phyloP scores from a whole-genome alignment of 2,888 invertebrate genomes.

The Sussaba pulchella region DNA sequence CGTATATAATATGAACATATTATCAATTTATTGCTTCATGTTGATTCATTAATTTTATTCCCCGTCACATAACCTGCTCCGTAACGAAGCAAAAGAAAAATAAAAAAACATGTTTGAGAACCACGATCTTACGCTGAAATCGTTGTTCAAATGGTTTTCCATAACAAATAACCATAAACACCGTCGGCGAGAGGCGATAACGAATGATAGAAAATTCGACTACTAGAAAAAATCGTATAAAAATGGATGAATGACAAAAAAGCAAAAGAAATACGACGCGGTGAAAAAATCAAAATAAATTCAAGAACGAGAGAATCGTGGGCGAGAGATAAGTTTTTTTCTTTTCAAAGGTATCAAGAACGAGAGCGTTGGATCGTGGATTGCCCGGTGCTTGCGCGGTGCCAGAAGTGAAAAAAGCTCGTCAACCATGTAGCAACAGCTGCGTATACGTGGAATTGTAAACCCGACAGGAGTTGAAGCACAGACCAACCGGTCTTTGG shows the following conservation, averaged over 20 bases:
- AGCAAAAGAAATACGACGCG: background rate
- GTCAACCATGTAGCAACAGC: constrained; percentile 11
- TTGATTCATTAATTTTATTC: no score
- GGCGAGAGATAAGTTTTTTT: constrained; percentile 1
- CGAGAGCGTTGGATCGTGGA: background rate
- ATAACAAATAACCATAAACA: no score
- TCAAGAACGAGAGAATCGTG: background rate
- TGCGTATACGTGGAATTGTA: background rate
- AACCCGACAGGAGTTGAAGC: background rate
- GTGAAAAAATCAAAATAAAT: background rate
- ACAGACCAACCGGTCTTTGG: background rate
- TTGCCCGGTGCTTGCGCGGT: background rate
- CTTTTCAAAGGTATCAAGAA: background rate
- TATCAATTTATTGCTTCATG: no score
- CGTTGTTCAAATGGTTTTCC: no score
- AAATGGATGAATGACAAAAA: constrained; percentile 5
- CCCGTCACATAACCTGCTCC: no score
- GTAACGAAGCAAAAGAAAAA: no score
- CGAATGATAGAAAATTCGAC: no score
- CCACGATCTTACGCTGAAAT: no score
- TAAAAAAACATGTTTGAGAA: no score
- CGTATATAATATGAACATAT: no score
- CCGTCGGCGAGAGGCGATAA: no score
- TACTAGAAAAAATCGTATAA: no score
- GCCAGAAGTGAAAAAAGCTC: constrained; percentile 4